These are phyloP conservation scores for Oreonectes daqikongensis DNA, from an alignment of 2,797 vertebrate genomes.

Conservation along the genomic window DNA sequence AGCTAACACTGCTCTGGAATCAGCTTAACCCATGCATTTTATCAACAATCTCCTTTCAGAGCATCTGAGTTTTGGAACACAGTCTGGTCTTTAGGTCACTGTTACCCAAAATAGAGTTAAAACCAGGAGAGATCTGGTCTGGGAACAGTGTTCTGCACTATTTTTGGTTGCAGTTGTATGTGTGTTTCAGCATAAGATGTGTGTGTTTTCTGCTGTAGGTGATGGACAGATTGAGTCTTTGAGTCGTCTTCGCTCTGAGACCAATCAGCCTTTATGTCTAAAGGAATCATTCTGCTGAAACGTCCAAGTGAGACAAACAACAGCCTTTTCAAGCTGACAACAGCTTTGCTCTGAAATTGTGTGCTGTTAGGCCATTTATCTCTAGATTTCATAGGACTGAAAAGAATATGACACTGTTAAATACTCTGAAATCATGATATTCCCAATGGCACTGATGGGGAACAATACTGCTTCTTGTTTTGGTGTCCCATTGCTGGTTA, in stretches of 20 bases:
- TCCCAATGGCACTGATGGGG: constrained; percentile 46
- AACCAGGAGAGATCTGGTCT: constrained; percentile 53
- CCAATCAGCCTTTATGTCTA: constrained; percentile 75
- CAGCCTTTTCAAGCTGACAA: constrained; percentile 5
- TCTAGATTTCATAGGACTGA: constrained; percentile 30
- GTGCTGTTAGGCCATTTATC: background rate
- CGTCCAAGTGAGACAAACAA: background rate
- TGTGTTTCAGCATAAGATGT: background rate
- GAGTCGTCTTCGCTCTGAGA: constrained; percentile 69
- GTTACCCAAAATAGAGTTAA: constrained; percentile 45
- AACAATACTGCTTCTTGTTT: constrained; percentile 39
- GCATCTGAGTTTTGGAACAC: background rate
- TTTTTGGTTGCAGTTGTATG: background rate
- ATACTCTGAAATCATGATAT: background rate
- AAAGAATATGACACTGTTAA: constrained; percentile 34
- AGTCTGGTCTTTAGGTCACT: too few species aligned
- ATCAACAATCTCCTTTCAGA: constrained; percentile 45
- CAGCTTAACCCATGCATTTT: background rate
- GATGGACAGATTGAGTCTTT: too few species aligned
- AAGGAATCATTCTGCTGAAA: constrained; percentile 36
- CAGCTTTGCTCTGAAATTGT: background rate
- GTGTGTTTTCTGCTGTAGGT: background rate
- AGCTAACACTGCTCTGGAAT: constrained; percentile 29
- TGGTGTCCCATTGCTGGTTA: constrained; percentile 59
- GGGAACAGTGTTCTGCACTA: background rate